Percentiles rank a stretch among this genome's conserved stretches.
Conservation (phyloP, 2,113 vertebrate genomes). For the Alouatta palliata region DNA sequence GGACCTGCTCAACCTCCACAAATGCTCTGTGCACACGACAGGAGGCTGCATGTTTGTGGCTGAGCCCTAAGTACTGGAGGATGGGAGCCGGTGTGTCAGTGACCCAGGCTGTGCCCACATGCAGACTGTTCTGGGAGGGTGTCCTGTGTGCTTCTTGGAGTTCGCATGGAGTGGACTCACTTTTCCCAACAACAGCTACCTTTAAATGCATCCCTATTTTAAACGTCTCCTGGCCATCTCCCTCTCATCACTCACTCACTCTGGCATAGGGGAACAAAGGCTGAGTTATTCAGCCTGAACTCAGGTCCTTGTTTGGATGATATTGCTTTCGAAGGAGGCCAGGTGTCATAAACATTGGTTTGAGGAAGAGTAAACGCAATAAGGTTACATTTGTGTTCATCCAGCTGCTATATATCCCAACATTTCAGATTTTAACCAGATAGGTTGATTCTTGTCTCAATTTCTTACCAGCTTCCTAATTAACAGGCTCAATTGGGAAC, state of each 20-base stretch:
- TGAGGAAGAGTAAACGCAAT: not conserved
- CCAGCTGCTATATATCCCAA: not conserved
- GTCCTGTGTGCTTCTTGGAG: not conserved
- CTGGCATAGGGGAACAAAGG: not conserved
- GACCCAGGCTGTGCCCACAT: rapidly evolving
- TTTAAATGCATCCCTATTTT: not conserved
- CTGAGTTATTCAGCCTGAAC: not conserved
- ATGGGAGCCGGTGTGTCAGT: rapidly evolving
- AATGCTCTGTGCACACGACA: not conserved
- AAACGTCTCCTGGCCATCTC: not conserved
- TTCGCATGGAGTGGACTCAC: not conserved
- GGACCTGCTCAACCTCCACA: no score
- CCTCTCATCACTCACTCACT: not conserved
- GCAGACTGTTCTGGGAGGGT: not conserved
- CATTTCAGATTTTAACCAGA: not conserved
- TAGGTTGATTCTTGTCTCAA: not conserved
- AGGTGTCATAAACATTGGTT: not conserved
- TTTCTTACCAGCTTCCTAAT: not conserved
- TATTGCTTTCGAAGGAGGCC: not conserved
- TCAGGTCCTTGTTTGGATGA: not conserved
- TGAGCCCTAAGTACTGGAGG: not conserved
- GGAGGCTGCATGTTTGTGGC: not conserved
- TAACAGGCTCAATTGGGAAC: not conserved
- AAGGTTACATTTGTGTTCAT: not conserved
- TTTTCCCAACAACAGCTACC: not conserved